Evolutionary conservation across 2,888 invertebrate genomes (phyloP).

Genomic region (Argyra leucocephala): DNA sequence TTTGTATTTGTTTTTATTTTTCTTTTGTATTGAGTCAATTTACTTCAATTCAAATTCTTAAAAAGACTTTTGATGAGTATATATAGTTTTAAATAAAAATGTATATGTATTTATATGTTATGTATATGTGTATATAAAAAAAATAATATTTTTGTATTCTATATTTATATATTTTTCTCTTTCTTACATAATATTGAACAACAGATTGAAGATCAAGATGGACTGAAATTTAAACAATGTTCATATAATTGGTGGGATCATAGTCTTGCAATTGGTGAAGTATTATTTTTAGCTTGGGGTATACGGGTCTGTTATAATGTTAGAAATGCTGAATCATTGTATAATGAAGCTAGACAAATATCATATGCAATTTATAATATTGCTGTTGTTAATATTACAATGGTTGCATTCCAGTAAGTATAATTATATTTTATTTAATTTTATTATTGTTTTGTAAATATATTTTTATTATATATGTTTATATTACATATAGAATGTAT

Average conservation of each 20-base stretch:
- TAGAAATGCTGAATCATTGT: slow-evolving; percentile 81
- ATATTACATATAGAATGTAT: too few relatives aligned
- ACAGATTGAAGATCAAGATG: slow-evolving; percentile 62
- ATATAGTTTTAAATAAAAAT: too few relatives aligned
- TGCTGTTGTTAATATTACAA: slow-evolving; percentile 80
- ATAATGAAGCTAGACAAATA: slow-evolving; percentile 86
- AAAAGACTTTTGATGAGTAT: too few relatives aligned
- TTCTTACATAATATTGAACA: too few relatives aligned
- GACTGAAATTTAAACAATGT: slow-evolving; percentile 80
- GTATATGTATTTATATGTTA: too few relatives aligned
- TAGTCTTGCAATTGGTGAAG: slow-evolving; percentile 74
- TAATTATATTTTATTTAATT: not conserved
- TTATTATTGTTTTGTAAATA: too few relatives aligned
- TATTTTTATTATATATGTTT: too few relatives aligned
- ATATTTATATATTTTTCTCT: not conserved
- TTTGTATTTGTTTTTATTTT: not conserved
- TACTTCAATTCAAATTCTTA: too few relatives aligned
- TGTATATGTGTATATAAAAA: too few relatives aligned
- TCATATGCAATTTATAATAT: slow-evolving; percentile 93
- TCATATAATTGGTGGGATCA: slow-evolving; percentile 93
- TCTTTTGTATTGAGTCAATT: too few relatives aligned
- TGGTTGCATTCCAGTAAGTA: slow-evolving; percentile 90
- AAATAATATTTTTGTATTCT: not conserved
- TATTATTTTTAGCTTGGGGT: slow-evolving; percentile 72
- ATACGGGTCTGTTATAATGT: slow-evolving; percentile 78